phyloP scores from a whole-genome alignment of 2,888 invertebrate species.

The Boloria euphrosyne region DNA sequence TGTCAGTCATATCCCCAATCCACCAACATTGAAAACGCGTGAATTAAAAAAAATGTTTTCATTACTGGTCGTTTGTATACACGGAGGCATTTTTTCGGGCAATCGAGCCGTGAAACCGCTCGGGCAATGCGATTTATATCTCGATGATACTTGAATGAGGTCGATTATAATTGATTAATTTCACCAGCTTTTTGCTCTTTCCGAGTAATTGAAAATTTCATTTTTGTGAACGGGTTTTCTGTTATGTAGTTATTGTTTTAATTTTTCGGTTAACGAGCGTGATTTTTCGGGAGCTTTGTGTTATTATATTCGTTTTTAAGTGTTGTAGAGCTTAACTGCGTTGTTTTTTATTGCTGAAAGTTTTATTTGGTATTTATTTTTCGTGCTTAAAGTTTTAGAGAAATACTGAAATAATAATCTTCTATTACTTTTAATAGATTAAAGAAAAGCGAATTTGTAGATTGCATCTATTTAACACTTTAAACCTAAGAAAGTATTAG shows the following conservation, averaged over 20 bases:
- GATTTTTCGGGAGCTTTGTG: background rate
- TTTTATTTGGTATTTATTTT: too few relatives aligned
- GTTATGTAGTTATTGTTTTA: conserved; percentile 14
- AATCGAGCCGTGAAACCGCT: conserved; percentile 51
- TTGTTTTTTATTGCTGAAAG: too few relatives aligned
- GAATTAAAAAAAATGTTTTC: conserved; percentile 59
- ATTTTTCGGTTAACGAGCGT: conserved; percentile 7
- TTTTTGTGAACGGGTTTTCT: conserved; percentile 25
- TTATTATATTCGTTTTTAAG: background rate
- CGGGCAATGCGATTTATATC: conserved; percentile 33
- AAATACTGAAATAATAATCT: too few relatives aligned
- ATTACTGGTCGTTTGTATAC: conserved; percentile 63
- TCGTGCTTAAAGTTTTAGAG: too few relatives aligned
- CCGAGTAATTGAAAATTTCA: conserved; percentile 27
- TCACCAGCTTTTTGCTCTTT: conserved; percentile 32
- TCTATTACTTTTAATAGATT: too few relatives aligned
- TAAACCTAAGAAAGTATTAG: too few relatives aligned
- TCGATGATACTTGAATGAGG: conserved; percentile 42
- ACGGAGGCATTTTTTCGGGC: conserved; percentile 58
- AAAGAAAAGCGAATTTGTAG: too few relatives aligned
- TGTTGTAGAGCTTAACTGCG: background rate
- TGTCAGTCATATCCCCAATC: conserved; percentile 41
- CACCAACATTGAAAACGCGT: conserved; percentile 36
- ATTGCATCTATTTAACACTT: too few relatives aligned
- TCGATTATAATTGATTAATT: conserved; percentile 52